Evolutionary conservation across 2,113 vertebrate species (phyloP).

Genomic region (Sturnira hondurensis): DNA sequence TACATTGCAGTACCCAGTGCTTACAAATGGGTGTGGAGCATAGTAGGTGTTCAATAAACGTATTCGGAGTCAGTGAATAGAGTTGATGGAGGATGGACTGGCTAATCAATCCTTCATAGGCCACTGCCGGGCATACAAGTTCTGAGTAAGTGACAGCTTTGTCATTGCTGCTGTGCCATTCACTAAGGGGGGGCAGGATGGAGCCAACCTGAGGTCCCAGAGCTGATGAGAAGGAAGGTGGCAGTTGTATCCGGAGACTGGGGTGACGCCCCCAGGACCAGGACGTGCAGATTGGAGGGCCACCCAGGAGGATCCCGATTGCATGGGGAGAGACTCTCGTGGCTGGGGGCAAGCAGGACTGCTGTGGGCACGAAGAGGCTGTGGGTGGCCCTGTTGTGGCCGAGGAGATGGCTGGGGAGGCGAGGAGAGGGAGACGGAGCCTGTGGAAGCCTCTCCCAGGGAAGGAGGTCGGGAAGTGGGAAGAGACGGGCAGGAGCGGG

Average conservation of each 20-base stretch:
- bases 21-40: neutral
- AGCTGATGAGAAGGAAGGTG: neutral
- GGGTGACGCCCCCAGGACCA: neutral
- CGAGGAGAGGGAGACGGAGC: fast-evolving
- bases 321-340: neutral
- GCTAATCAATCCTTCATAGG: neutral
- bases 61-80: neutral
- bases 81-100: neutral
- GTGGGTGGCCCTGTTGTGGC: neutral
- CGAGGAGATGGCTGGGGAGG: neutral
- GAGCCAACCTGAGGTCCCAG: neutral
- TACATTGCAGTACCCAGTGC: neutral
- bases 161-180: too few relatives aligned
- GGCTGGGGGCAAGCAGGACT: neutral
- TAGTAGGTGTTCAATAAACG: neutral
- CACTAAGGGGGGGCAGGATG: fast-evolving
- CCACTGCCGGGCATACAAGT: fast-evolving
- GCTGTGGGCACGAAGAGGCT: fast-evolving
- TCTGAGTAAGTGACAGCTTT: neutral
- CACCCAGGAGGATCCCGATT: neutral
- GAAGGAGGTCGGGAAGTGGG: neutral
- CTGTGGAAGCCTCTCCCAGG: neutral
- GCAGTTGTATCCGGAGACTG: neutral
- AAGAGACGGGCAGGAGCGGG: neutral
- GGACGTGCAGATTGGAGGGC: neutral